Evolutionary conservation across 2,888 invertebrate species (phyloP).

Genomic region (Eristalinus sepulchralis): DNA sequence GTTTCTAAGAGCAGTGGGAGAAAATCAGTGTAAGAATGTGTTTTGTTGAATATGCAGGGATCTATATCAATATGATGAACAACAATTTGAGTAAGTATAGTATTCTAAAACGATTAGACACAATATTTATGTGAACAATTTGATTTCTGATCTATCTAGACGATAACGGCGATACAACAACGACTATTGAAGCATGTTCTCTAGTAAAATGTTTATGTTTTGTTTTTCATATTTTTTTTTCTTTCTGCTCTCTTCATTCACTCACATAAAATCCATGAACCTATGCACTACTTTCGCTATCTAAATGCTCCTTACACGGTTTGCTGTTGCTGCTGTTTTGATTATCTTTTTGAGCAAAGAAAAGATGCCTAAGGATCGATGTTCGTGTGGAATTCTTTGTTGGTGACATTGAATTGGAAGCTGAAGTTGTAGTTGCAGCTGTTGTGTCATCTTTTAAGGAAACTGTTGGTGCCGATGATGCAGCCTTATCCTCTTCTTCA

Average conservation of each 20-base stretch:
- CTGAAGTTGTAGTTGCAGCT: slow-evolving; percentile 1
- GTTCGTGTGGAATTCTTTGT: slow-evolving; percentile 72
- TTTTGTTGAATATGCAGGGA: neutral
- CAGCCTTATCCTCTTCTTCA: slow-evolving; percentile 72
- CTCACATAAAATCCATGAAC: neutral
- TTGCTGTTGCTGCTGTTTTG: slow-evolving; percentile 47
- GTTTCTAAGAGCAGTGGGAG: neutral
- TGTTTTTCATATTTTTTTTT: neutral
- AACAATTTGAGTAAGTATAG: slow-evolving; percentile 52
- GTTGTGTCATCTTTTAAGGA: slow-evolving; percentile 26
- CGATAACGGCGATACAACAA: slow-evolving; percentile 23
- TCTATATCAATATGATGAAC: slow-evolving; percentile 14
- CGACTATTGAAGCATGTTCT: slow-evolving; percentile 41
- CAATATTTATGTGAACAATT: slow-evolving; percentile 59
- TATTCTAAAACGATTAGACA: slow-evolving; percentile 64
- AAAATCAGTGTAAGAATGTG: neutral
- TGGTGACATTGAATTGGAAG: slow-evolving; percentile 28
- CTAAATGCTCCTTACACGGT: slow-evolving; percentile 39
- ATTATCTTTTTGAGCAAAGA: slow-evolving; percentile 72
- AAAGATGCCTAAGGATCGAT: slow-evolving; percentile 73
- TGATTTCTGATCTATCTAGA: slow-evolving; percentile 59
- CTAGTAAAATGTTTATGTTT: neutral
- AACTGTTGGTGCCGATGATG: slow-evolving; percentile 42
- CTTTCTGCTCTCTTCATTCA: neutral
- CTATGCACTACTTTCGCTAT: slow-evolving; percentile 64